phyloP scores from a whole-genome alignment of 2,797 vertebrate species.

The Darevskia mixta region DNA sequence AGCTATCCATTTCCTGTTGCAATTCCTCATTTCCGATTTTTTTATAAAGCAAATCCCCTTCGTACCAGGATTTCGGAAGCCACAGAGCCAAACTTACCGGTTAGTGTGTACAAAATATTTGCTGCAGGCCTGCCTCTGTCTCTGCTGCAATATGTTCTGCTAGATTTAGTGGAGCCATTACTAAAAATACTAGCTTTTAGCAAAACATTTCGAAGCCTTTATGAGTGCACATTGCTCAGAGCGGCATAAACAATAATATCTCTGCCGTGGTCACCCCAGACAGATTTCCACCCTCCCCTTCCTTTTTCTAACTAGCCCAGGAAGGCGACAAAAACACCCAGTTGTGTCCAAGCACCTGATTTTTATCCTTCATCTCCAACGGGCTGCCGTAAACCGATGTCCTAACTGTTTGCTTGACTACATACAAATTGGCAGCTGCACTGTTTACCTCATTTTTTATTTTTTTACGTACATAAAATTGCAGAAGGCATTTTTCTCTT shows the following conservation, averaged over 20 bases:
- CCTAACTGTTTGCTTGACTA: conserved; percentile 57
- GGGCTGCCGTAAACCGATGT: conserved; percentile 42
- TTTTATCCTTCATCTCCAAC: conserved; percentile 50
- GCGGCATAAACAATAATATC: conserved; percentile 62
- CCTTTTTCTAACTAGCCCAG: conserved; percentile 45
- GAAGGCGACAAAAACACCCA: conserved; percentile 56
- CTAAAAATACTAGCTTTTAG: conserved; percentile 63
- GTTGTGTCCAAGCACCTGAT: conserved; percentile 50
- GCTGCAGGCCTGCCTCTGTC: conserved; percentile 50
- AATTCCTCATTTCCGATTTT: conserved; percentile 52
- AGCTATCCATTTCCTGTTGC: conserved; percentile 33
- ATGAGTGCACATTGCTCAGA: conserved; percentile 55
- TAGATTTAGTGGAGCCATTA: conserved; percentile 55
- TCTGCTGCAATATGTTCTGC: conserved; percentile 43
- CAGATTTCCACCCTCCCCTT: conserved; percentile 43
- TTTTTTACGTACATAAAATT: conserved; percentile 2
- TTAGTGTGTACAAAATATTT: conserved; percentile 57
- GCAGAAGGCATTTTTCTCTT: conserved; percentile 24
- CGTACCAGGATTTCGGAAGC: conserved; percentile 44
- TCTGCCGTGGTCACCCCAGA: conserved; percentile 49
- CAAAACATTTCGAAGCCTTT: conserved; percentile 57
- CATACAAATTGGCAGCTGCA: conserved; percentile 65
- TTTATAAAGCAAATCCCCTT: not conserved
- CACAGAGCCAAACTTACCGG: conserved; percentile 11
- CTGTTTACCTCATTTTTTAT: conserved; percentile 48